Conservation (phyloP, 2,888 invertebrate genomes). For the Gnatocerus cornutus region DNA sequence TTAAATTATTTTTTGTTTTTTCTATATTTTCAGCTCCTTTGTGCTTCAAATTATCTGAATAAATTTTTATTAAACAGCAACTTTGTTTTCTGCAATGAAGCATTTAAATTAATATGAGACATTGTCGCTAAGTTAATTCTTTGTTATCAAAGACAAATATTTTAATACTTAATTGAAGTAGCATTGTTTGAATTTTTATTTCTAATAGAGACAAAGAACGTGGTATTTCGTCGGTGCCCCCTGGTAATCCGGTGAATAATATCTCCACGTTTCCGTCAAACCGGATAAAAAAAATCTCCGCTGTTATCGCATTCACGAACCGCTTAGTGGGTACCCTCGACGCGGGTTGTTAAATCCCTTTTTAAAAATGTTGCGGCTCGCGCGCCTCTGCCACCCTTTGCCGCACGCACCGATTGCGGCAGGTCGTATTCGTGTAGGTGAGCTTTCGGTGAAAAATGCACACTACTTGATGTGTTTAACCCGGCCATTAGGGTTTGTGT, state of each 20-base stretch:
- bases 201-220: too few species aligned
- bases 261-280: not conserved
- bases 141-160: too few species aligned
- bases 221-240: not conserved
- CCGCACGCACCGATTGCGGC: constrained; percentile 58
- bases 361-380: constrained; percentile 22
- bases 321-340: constrained; percentile 11
- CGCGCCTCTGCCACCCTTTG: constrained; percentile 35
- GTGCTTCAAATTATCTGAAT: too few species aligned
- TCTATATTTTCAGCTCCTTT: too few species aligned
- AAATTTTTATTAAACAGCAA: too few species aligned
- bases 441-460: constrained; percentile 69
- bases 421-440: constrained; percentile 61
- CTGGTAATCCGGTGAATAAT: not conserved
- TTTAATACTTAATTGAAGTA: too few species aligned
- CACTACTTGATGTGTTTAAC: constrained; percentile 71
- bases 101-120: too few species aligned
- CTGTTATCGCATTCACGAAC: not conserved
- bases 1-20: too few species aligned
- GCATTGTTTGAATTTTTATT: too few species aligned
- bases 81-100: too few species aligned
- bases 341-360: constrained; percentile 13
- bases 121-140: too few species aligned
- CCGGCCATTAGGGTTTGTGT: constrained; percentile 71
- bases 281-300: not conserved